Evolutionary conservation across 2,888 invertebrate species (phyloP).

Genomic region (Metalampra italica): DNA sequence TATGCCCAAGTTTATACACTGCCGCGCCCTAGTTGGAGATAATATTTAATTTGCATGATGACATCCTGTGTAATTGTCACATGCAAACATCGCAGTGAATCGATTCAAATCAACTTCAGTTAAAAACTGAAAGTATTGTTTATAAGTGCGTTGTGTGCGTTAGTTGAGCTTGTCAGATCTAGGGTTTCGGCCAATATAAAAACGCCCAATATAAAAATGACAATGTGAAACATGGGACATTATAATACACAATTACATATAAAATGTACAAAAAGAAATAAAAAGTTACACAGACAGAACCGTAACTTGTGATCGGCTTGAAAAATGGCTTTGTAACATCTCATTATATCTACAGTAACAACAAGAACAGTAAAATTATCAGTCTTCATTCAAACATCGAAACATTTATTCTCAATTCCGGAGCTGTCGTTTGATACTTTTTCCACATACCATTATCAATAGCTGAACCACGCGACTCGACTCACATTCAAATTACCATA

Average conservation of each 20-base stretch:
- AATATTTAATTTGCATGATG: no score
- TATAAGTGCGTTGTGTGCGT: no score
- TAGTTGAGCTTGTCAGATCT: no score
- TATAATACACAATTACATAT: conserved; percentile 13
- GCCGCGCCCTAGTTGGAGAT: no score
- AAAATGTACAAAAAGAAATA: conserved; percentile 30
- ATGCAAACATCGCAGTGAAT: no score
- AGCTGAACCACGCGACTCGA: conserved; percentile 4
- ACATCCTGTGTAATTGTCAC: no score
- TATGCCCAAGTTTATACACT: no score
- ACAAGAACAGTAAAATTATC: conserved; percentile 57
- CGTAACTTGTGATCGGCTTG: conserved; percentile 19
- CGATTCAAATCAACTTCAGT: no score
- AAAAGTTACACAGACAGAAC: conserved; percentile 25
- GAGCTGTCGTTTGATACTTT: conserved; percentile 8
- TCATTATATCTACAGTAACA: conserved; percentile 41
- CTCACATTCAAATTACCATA: conserved; percentile 3
- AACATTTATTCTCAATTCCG: conserved; percentile 27
- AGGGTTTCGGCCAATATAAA: no score
- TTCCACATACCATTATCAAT: conserved; percentile 4
- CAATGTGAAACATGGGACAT: neutral
- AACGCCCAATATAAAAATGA: no score
- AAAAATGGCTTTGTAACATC: conserved; percentile 29
- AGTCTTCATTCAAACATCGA: conserved; percentile 68
- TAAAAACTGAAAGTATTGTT: no score